A percentile compares a stretch with the other conserved stretches of the same genome.
phyloP scores from a whole-genome alignment of 2,113 vertebrate species.

The Gymnogyps californianus region DNA sequence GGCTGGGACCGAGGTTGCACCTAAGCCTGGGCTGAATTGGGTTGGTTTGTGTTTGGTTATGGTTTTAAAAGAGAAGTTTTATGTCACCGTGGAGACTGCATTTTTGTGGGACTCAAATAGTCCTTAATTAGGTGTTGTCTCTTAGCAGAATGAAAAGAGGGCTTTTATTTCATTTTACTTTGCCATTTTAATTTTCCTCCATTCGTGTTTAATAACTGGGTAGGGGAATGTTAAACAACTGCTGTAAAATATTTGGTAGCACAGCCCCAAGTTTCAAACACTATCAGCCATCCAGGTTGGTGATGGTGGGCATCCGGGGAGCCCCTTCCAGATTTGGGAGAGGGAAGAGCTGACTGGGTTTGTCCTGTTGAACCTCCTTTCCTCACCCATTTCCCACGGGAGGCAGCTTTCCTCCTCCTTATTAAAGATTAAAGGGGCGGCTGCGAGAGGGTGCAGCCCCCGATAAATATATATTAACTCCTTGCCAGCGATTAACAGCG shows the following conservation, averaged over 20 bases:
- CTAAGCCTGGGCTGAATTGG: background rate
- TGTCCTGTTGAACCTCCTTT: background rate
- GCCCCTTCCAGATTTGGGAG: background rate
- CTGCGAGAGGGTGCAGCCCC: background rate
- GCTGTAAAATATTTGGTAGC: constrained; percentile 49
- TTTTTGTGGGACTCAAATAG: constrained; percentile 75
- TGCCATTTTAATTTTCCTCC: constrained; percentile 68
- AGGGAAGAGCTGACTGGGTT: background rate
- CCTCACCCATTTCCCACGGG: background rate
- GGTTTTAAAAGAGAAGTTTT: constrained; percentile 59
- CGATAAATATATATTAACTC: background rate
- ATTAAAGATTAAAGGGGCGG: background rate
- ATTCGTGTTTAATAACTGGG: constrained; percentile 71
- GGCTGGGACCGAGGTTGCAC: fast-evolving
- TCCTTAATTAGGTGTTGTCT: constrained; percentile 74
- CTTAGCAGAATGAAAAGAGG: constrained; percentile 60
- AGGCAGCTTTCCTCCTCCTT: background rate
- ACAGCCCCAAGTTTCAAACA: background rate
- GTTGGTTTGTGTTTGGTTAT: background rate
- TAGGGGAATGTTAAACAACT: constrained; percentile 67
- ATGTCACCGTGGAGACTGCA: constrained; percentile 41
- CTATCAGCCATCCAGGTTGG: background rate
- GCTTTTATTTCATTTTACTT: constrained; percentile 67
- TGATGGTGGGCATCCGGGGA: background rate
- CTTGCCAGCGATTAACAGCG: background rate